A percentile compares a stretch with the other conserved stretches of the same genome.
Evolutionary conservation across 1,140 invertebrate genomes (phyloP).

Genomic region (Rhynchophorus ferrugineus): DNA sequence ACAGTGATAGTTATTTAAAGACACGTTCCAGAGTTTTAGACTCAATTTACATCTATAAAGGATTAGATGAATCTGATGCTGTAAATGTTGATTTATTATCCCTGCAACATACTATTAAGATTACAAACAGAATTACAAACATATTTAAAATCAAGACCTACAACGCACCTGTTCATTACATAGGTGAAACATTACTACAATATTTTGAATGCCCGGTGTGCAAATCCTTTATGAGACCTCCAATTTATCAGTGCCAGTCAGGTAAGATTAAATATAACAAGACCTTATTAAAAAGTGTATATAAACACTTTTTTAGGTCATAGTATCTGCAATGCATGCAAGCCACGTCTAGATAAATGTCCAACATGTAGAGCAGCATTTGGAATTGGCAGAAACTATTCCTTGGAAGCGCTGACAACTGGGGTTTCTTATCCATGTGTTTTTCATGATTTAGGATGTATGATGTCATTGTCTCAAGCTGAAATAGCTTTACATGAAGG

Average conservation of each 20-base stretch:
- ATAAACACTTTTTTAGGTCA: constrained; percentile 44
- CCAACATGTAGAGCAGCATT: constrained; percentile 68
- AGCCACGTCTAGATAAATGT: constrained; percentile 57
- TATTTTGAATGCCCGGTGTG: constrained; percentile 62
- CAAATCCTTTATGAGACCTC: constrained; percentile 67
- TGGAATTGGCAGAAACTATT: constrained; percentile 66
- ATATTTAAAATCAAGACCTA: constrained; percentile 25
- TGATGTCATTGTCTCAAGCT: constrained; percentile 16
- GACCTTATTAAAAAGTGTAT: background rate
- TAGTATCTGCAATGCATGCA: constrained; percentile 65
- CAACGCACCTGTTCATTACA: constrained; percentile 14
- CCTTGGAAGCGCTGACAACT: constrained; percentile 57
- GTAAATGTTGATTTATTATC: constrained; percentile 26
- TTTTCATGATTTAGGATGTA: constrained; percentile 30
- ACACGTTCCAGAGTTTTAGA: constrained; percentile 24
- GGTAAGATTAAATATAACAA: constrained; percentile 32
- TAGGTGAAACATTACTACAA: constrained; percentile 27
- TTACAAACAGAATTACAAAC: constrained; percentile 23
- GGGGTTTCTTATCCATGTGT: constrained; percentile 28
- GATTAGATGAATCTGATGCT: constrained; percentile 20
- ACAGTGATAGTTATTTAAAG: constrained; percentile 25
- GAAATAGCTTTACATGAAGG: constrained; percentile 29
- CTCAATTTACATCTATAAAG: constrained; percentile 21
- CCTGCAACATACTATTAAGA: constrained; percentile 21
- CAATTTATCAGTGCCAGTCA: constrained; percentile 66